A percentile compares a stretch with the other conserved stretches of the same genome.
Evolutionary conservation across 2,888 invertebrate species (phyloP).

Genomic region (Nudaria mundana): DNA sequence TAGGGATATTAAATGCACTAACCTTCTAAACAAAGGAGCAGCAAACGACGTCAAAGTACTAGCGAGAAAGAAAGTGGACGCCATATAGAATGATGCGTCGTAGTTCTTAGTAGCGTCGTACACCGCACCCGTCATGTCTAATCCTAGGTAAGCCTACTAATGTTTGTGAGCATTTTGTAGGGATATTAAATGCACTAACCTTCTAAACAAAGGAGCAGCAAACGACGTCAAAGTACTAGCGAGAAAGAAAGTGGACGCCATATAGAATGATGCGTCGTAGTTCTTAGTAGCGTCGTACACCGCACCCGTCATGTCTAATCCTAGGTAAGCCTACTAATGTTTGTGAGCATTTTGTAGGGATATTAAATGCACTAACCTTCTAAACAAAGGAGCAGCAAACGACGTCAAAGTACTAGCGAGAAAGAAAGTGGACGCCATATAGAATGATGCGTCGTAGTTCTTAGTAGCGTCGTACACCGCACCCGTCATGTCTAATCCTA

Average conservation of each 20-base stretch:
- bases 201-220: conserved; percentile 86
- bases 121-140: conserved; percentile 94
- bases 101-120: conserved; percentile 94
- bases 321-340: too few relatives aligned
- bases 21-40: conserved; percentile 85
- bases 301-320: too few relatives aligned
- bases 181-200: too few relatives aligned
- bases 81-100: conserved; percentile 95
- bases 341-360: too few relatives aligned
- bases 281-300: conserved; percentile 93
- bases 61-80: conserved; percentile 92
- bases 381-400: conserved; percentile 88
- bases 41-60: conserved; percentile 92
- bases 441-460: conserved; percentile 94
- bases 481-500: too few relatives aligned
- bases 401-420: conserved; percentile 91
- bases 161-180: too few relatives aligned
- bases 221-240: conserved; percentile 92
- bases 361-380: conserved; percentile 59
- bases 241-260: conserved; percentile 94
- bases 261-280: conserved; percentile 94
- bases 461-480: conserved; percentile 93
- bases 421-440: conserved; percentile 94
- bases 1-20: too few relatives aligned
- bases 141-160: too few relatives aligned